phyloP scores from a whole-genome alignment of 2,113 vertebrate species.

The Oreocharis arfaki region DNA sequence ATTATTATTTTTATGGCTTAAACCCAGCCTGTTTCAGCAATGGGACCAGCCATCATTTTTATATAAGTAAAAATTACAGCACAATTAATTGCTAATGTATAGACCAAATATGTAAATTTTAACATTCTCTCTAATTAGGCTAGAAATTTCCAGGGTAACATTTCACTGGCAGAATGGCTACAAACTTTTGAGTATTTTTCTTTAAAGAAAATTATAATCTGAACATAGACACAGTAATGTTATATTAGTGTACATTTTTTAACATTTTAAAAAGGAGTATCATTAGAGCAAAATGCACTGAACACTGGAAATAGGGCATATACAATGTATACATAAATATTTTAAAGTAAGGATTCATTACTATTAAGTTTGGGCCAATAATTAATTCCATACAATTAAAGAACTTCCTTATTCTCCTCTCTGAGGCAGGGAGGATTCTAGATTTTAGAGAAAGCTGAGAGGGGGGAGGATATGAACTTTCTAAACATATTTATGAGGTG shows the following conservation, averaged over 20 bases:
- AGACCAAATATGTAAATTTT: background rate
- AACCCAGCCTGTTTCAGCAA: background rate
- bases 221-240: background rate
- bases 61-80: background rate
- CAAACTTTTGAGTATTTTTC: background rate
- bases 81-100: background rate
- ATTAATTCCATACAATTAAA: background rate
- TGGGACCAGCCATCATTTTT: background rate
- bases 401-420: background rate
- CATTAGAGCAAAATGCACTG: background rate
- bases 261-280: background rate
- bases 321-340: background rate
- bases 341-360: background rate
- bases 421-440: constrained; percentile 7
- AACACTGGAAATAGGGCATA: background rate
- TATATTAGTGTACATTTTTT: background rate
- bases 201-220: background rate
- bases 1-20: background rate
- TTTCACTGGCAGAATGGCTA: background rate
- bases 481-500: background rate
- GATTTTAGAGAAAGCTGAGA: background rate
- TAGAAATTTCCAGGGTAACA: background rate
- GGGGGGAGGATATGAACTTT: background rate
- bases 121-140: background rate
- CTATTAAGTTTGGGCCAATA: background rate